A percentile compares a stretch with the other conserved stretches of the same genome.
Conservation (phyloP, 2,113 vertebrate species). For the Seriola quinqueradiata region DNA sequence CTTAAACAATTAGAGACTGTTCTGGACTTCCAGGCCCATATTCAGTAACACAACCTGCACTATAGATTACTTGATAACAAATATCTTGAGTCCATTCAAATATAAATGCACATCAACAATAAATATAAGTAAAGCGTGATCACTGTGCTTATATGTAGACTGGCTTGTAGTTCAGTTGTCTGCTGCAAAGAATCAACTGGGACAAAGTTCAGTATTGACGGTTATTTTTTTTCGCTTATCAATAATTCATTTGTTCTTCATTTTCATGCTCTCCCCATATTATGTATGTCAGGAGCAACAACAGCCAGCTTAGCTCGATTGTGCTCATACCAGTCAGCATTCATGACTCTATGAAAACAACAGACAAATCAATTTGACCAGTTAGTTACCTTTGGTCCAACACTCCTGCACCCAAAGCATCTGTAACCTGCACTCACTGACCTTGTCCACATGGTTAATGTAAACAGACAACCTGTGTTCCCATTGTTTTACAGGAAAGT, state of each 20-base stretch:
- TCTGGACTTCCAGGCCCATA: background rate
- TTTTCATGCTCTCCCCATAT: background rate
- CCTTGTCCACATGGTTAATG: slow-evolving; percentile 60
- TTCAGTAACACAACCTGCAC: background rate
- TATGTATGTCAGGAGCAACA: background rate
- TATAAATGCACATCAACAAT: too few relatives aligned
- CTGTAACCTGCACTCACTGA: slow-evolving; percentile 25
- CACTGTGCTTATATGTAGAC: background rate
- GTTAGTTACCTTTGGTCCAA: slow-evolving; percentile 66
- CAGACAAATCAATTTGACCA: background rate
- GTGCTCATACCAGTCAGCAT: background rate
- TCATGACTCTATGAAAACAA: background rate
- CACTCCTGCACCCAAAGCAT: slow-evolving; percentile 22
- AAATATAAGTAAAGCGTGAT: background rate
- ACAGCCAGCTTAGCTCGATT: background rate
- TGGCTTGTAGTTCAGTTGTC: background rate
- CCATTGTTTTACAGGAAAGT: background rate
- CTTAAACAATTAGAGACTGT: too few relatives aligned
- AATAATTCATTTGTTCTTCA: background rate
- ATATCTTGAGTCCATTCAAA: too few relatives aligned
- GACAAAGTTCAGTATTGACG: too few relatives aligned
- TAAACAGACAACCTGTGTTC: background rate
- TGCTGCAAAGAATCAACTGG: too few relatives aligned
- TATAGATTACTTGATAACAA: too few relatives aligned
- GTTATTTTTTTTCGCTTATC: background rate